phyloP scores from a whole-genome alignment of 2,113 vertebrate species.

The Theristicus caerulescens region DNA sequence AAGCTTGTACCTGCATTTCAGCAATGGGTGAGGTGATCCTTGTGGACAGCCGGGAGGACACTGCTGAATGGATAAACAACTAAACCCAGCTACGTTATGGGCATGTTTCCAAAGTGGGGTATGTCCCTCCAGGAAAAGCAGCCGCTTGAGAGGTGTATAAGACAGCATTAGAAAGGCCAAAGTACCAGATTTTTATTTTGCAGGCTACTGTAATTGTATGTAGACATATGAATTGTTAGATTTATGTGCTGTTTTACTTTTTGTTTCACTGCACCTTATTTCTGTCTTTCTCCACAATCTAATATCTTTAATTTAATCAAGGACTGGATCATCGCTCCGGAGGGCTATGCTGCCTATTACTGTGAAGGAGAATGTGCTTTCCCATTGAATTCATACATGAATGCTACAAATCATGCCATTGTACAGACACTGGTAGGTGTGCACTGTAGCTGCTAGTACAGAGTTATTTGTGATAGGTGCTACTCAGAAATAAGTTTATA shows the following conservation, averaged over 20 bases:
- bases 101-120: background rate
- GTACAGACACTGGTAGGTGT: slow-evolving; percentile 94
- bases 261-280: background rate
- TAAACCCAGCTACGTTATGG: background rate
- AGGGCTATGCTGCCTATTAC: slow-evolving; percentile 96
- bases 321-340: slow-evolving; percentile 98
- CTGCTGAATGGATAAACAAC: background rate
- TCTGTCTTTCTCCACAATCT: background rate
- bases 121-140: background rate
- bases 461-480: background rate
- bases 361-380: slow-evolving; percentile 98
- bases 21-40: background rate
- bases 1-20: background rate
- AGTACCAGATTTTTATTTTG: background rate
- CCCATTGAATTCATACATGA: slow-evolving; percentile 97
- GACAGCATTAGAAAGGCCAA: background rate
- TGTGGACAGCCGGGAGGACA: background rate
- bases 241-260: background rate
- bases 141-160: background rate
- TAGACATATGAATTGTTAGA: background rate
- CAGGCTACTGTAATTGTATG: background rate
- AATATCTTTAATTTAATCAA: slow-evolving; percentile 38
- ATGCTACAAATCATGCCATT: slow-evolving; percentile 97
- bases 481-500: background rate
- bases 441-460: background rate